Conservation (phyloP, 2,888 invertebrate genomes). For the Hypomecis atomaria region DNA sequence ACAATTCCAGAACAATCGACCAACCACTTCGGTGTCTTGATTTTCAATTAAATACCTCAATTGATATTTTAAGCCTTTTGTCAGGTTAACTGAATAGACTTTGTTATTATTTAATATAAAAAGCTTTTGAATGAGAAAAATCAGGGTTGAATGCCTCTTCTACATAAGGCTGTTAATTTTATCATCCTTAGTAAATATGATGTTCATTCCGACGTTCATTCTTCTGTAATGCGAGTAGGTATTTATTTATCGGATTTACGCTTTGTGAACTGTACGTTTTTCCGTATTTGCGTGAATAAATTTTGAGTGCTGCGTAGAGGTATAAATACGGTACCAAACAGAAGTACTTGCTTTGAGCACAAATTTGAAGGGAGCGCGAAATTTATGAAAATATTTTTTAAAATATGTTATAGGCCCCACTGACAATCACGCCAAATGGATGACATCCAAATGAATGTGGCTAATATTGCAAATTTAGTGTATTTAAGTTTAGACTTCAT, state of each 20-base stretch:
- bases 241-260: not conserved
- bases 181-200: conserved; percentile 1
- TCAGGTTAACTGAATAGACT: conserved; percentile 3
- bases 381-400: not conserved
- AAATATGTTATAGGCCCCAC: not conserved
- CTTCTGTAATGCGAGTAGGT: not conserved
- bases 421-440: too few relatives aligned
- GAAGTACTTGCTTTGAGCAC: too few relatives aligned
- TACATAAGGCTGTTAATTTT: conserved; percentile 1
- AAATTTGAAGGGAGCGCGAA: too few relatives aligned
- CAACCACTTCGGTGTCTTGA: not conserved
- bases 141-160: not conserved
- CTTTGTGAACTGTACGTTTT: not conserved
- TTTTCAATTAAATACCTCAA: not conserved
- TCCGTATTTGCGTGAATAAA: not conserved
- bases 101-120: conserved; percentile 1
- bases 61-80: conserved; percentile 4
- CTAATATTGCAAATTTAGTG: too few relatives aligned
- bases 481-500: too few relatives aligned
- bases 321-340: not conserved
- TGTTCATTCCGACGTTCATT: not conserved
- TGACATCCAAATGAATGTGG: too few relatives aligned
- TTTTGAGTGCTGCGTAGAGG: not conserved
- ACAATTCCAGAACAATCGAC: not conserved
- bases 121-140: not conserved